Conservation (phyloP, 2,797 vertebrate genomes). For the Uromys caudimaculatus region DNA sequence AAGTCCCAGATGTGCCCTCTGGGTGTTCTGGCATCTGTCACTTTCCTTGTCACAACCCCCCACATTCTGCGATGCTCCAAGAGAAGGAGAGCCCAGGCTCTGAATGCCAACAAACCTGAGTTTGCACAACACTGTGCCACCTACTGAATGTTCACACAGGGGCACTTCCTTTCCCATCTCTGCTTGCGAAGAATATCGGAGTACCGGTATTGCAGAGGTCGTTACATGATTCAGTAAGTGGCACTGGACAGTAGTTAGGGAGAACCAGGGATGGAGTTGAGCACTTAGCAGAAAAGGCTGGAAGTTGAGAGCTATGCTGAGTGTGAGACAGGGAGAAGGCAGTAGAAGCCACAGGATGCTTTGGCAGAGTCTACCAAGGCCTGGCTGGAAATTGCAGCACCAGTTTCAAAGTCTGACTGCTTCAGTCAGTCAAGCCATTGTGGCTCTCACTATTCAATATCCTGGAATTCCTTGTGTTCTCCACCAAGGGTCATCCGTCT, state of each 20-base stretch:
- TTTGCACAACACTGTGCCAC: neutral
- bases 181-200: neutral
- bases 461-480: neutral
- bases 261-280: neutral
- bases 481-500: neutral
- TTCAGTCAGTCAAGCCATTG: neutral
- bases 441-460: neutral
- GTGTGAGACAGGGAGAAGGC: neutral
- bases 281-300: neutral
- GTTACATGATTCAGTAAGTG: neutral
- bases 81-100: neutral
- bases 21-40: neutral
- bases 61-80: neutral
- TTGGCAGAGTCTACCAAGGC: no score
- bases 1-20: constrained; percentile 4
- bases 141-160: neutral
- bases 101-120: neutral
- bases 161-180: neutral
- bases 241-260: neutral
- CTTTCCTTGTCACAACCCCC: neutral
- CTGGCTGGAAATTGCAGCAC: neutral
- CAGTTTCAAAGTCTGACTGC: neutral
- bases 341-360: neutral
- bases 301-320: neutral
- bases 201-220: neutral